Conservation (phyloP, 2,797 vertebrate species). For the Aldrovandia affinis region DNA sequence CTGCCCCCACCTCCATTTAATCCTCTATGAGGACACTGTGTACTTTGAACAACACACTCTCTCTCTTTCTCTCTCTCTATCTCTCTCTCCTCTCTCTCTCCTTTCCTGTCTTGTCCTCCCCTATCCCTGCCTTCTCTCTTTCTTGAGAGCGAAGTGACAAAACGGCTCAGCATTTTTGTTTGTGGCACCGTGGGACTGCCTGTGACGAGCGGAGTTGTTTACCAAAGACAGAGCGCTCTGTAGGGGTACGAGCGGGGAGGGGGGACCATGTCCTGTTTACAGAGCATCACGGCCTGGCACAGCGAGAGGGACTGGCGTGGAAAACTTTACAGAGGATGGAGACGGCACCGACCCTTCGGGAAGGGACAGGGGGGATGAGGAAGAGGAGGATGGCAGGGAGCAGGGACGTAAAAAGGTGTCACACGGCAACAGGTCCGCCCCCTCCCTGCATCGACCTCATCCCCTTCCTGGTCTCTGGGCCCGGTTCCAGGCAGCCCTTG, state of each 20-base stretch:
- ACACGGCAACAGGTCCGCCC: slow-evolving; percentile 1
- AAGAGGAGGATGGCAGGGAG: background rate
- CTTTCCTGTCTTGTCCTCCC: background rate
- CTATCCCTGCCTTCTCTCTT: background rate
- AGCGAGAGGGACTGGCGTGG: background rate
- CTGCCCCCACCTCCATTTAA: background rate
- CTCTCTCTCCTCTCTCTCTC: no score
- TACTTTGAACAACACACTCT: background rate
- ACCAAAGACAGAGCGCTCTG: background rate
- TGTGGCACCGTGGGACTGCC: background rate
- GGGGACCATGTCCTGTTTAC: background rate
- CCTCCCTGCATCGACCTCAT: background rate
- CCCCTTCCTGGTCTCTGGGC: slow-evolving; percentile 15
- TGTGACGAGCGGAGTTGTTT: background rate
- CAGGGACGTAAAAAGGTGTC: background rate
- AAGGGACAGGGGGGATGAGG: background rate
- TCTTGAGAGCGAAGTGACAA: background rate
- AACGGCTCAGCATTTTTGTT: background rate
- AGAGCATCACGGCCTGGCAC: background rate
- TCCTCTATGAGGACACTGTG: background rate
- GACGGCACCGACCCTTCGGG: background rate
- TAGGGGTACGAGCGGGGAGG: background rate
- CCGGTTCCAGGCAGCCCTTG: slow-evolving; percentile 37
- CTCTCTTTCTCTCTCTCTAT: no score
- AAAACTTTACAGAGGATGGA: background rate